Base-by-base conservation (phyloP, 2,888 invertebrate species). In the Cephalotes varians region DNA sequence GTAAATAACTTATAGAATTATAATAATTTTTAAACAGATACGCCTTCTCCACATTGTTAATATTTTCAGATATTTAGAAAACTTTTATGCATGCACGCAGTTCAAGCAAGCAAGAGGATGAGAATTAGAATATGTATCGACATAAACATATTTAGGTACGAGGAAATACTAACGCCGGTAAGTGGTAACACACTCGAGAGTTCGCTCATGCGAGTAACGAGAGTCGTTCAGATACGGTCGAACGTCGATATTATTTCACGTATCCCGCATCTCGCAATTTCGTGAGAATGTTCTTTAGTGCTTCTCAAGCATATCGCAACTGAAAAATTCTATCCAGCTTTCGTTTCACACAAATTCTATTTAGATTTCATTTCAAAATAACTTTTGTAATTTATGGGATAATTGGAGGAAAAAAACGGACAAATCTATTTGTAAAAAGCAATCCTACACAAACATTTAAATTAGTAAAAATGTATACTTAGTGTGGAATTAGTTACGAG, bases 171-270 rank as follows among this genome's bases (percentile, higher is more conserved):
- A 47, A 34, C 67, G 81, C 18, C 69, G 74, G 79, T 83, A 88
- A 93, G 93, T 92, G 91, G 85, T 91, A 93, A 92, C 92, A 92
- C 92, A 92, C 93, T 92, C 85, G 89, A 91, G 87, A 83, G 88
- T 82, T 90, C 92, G 91, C 86, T 91, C 94, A 93, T 93, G 94
- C 90, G 93, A 88, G 80, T 81, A 80, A 91, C 86, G 89, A 94
- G 93, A 92, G 93, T 93, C 92, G 92, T 92, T 93, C 87, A 82
- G 85, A 82, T 83, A 25, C 77, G 7, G 74, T 76, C 64, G 81
- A 85, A 82, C 64, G 12, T 12, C 12, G 40, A 67, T 69, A 69
- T 71, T 58, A 81, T 87, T 87, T 71, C 85, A 40, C 67, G 25
- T 54, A 82, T 91, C 93, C 93, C 92, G 93, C 93, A 93, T 93